A percentile compares a stretch with the other conserved stretches of the same genome.
These are phyloP conservation scores for Triplophysa rosa DNA, from an alignment of 2,113 vertebrate species.

Conservation along the genomic window DNA sequence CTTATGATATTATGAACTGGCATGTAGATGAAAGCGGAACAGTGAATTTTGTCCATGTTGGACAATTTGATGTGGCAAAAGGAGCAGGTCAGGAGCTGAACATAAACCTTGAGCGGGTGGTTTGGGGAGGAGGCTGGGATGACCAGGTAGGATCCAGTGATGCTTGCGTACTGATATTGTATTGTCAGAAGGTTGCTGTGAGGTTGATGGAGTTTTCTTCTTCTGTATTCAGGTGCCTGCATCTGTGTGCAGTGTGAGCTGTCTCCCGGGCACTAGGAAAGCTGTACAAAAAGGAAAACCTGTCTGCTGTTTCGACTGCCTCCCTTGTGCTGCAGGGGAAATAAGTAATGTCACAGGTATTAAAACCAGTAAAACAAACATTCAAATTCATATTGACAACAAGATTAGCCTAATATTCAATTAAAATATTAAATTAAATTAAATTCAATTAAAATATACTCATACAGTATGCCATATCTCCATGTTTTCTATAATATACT, in stretches of 20 bases:
- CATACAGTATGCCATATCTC: too few species aligned
- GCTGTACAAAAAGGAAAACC: constrained; percentile 61
- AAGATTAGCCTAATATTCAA: too few species aligned
- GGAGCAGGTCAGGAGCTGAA: constrained; percentile 55
- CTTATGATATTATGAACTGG: constrained; percentile 70
- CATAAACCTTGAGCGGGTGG: constrained; percentile 57
- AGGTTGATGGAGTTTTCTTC: background rate
- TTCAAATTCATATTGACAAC: too few species aligned
- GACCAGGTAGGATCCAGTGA: background rate
- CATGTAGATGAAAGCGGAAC: constrained; percentile 52
- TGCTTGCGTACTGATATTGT: background rate
- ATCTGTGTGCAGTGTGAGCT: constrained; percentile 60
- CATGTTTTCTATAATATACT: constrained; percentile 1
- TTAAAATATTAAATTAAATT: too few species aligned
- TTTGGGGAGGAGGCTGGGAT: constrained; percentile 57
- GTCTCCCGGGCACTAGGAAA: constrained; percentile 58
- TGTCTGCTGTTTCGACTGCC: constrained; percentile 65
- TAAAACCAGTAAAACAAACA: background rate
- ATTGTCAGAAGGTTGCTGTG: background rate
- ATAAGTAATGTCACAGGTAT: constrained; percentile 63
- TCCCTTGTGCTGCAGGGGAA: constrained; percentile 61
- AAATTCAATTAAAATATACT: too few species aligned
- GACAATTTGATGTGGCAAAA: constrained; percentile 59
- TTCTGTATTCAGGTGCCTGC: constrained; percentile 51
- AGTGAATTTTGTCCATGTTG: constrained; percentile 58